Evolutionary conservation across 2,113 vertebrate species (phyloP).

Genomic region (Mus spicilegus): DNA sequence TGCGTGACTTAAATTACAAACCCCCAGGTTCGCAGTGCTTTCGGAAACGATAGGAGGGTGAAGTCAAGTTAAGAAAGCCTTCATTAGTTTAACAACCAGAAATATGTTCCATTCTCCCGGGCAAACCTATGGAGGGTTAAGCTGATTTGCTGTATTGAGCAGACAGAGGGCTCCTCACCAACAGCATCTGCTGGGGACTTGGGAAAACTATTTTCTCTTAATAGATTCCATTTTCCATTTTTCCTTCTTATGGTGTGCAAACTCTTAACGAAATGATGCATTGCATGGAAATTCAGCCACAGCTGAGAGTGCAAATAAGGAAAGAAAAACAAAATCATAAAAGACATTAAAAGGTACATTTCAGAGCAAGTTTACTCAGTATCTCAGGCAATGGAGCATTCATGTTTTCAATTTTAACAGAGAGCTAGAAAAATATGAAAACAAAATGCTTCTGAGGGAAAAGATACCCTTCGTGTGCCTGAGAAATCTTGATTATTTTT

Average conservation of each 20-base stretch:
- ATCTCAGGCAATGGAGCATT: constrained; percentile 79
- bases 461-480: constrained; percentile 61
- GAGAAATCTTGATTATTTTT: constrained; percentile 71
- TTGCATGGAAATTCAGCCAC: constrained; percentile 76
- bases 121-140: constrained; percentile 43
- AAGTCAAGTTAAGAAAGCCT: constrained; percentile 33
- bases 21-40: background rate
- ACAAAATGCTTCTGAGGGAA: constrained; percentile 79
- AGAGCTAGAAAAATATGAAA: constrained; percentile 69
- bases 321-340: constrained; percentile 76
- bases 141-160: constrained; percentile 48
- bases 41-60: constrained; percentile 59
- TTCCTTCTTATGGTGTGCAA: constrained; percentile 64
- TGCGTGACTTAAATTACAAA: constrained; percentile 43
- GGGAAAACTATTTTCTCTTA: constrained; percentile 71
- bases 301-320: constrained; percentile 73
- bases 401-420: constrained; percentile 79
- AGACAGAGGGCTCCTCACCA: constrained; percentile 56
- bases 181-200: constrained; percentile 49
- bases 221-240: constrained; percentile 70
- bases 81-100: constrained; percentile 71
- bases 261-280: constrained; percentile 72
- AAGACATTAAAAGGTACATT: constrained; percentile 74
- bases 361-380: constrained; percentile 77
- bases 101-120: constrained; percentile 21